These are phyloP conservation scores for Cochlearius cochlearius DNA, from an alignment of 2,113 vertebrate species.

Conservation along the genomic window DNA sequence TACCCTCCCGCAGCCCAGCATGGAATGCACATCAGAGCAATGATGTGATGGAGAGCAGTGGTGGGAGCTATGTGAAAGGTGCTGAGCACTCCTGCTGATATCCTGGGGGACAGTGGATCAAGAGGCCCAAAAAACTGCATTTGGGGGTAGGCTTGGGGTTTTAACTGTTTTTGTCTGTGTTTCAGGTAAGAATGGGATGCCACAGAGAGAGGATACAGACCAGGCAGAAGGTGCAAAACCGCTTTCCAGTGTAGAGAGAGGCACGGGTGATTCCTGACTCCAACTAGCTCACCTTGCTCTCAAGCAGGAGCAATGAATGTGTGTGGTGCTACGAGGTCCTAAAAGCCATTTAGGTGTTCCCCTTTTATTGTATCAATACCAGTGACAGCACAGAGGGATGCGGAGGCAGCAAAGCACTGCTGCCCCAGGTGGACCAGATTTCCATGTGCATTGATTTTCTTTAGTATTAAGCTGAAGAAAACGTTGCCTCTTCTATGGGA, in stretches of 20 bases:
- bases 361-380: background rate
- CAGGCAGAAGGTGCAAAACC: background rate
- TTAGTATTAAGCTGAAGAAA: background rate
- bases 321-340: background rate
- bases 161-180: background rate
- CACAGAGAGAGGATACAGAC: background rate
- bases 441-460: background rate
- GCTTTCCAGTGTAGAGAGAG: background rate
- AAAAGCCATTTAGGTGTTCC: background rate
- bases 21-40: background rate
- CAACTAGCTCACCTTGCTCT: background rate
- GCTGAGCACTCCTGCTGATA: background rate
- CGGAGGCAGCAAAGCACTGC: background rate
- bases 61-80: background rate
- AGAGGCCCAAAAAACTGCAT: background rate
- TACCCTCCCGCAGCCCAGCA: background rate
- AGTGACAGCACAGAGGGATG: background rate
- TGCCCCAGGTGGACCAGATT: background rate
- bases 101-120: background rate
- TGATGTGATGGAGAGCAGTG: background rate
- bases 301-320: background rate
- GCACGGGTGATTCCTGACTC: background rate
- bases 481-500: background rate
- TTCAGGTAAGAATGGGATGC: background rate
- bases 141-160: background rate